Conservation (phyloP, 2,113 vertebrate genomes). For the Centropus unirufus region DNA sequence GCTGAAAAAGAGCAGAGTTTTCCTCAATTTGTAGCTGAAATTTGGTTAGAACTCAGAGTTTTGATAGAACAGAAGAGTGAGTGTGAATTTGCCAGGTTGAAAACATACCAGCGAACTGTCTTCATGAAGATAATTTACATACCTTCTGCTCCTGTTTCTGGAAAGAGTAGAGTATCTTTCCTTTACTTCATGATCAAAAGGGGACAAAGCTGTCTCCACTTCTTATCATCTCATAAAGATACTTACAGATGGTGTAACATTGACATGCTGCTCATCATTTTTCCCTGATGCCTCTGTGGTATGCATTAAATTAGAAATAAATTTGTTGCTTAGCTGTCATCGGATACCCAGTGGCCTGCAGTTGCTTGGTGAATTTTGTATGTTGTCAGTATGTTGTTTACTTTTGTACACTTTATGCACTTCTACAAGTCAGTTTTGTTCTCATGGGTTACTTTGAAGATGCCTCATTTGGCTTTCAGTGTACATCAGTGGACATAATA, state of each 20-base stretch:
- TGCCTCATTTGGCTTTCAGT: background rate
- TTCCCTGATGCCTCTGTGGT: background rate
- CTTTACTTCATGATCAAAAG: background rate
- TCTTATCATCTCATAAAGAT: background rate
- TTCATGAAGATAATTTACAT: background rate
- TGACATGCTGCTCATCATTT: background rate
- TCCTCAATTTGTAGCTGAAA: background rate
- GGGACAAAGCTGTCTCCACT: background rate
- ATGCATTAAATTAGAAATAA: background rate
- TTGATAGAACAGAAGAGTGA: background rate
- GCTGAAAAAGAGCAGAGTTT: background rate
- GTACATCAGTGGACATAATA: accelerated
- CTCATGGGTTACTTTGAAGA: background rate
- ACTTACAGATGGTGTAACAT: background rate
- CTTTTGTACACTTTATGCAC: background rate
- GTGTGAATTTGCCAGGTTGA: background rate
- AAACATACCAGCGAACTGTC: background rate
- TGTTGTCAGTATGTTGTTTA: background rate
- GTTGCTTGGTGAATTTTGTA: background rate
- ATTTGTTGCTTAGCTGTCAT: background rate
- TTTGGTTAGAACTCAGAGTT: background rate
- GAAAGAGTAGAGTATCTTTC: background rate
- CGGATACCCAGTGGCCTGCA: background rate
- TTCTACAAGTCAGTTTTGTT: background rate
- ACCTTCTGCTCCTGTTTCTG: background rate